Evolutionary conservation across 2,888 invertebrate species (phyloP), one percentile per base, ranked within the genome.

Genomic region (Ligdia adustata): DNA sequence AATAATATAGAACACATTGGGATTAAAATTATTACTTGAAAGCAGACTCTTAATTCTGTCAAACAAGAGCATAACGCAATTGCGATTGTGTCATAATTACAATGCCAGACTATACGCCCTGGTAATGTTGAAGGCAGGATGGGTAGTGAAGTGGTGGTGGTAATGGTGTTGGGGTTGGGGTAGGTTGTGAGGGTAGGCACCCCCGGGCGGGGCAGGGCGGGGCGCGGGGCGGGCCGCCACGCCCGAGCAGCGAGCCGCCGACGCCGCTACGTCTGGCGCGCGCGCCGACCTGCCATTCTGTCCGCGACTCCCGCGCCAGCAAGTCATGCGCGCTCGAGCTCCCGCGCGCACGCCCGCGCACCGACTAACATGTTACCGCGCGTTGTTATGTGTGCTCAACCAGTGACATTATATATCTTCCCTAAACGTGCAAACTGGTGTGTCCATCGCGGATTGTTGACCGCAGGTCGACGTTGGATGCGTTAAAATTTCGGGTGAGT

Each of bases 401-500:
- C 75, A 73, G 83, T 84, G 82, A 79, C 74, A 65, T 75, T 82
- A 64, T 78, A 79, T 72, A 71, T 82, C 71, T 85, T 84, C 75
- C 87, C 87, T 55, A 83, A 86, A 72, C 86, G 86, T 74, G 86
- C 82, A 85, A 65, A 65, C 66, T 68, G 66, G 20, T 40, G 47
- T 37, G 62, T 57, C 66, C 64, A 64, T 73, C 69, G 81, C 79
- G 73, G 79, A 82, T 82, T 80, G 77, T 79, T 77, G 76, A 76
- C 79, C 75, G 72, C n/a, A n/a, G n/a, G 75, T 76, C 79, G 76
- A 77, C 85, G 84, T 86, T 85, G 88, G 89, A 89, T 88, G 88
- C 87, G 81, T 84, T 87, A 78, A 87, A 81, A 88, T 87, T 88
- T 88, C 78, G 86, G 89, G 89, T 88, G 87, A 86, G 89, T 86